phyloP scores from a whole-genome alignment of 2,797 vertebrate species.

The Spea hammondii region DNA sequence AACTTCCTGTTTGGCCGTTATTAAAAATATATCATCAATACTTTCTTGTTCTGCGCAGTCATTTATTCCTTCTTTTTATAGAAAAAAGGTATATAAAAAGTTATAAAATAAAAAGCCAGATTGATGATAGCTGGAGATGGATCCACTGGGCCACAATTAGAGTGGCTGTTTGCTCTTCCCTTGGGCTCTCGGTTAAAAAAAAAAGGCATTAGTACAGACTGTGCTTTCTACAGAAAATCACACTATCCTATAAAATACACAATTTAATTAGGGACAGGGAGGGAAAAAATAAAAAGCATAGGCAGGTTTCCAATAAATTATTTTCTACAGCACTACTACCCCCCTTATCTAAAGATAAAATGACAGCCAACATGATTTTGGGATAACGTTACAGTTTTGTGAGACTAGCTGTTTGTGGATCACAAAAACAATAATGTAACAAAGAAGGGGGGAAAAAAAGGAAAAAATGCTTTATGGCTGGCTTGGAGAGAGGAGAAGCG shows the following conservation, averaged over 20 bases:
- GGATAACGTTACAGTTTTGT: background rate
- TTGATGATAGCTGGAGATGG: background rate
- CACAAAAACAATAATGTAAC: no score
- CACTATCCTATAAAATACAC: slow-evolving; percentile 9
- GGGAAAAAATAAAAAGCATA: background rate
- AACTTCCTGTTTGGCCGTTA: slow-evolving; percentile 2
- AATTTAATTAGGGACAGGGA: slow-evolving; percentile 19
- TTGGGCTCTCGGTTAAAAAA: background rate
- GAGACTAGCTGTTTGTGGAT: no score
- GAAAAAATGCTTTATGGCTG: background rate
- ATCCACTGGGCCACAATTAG: slow-evolving; percentile 9
- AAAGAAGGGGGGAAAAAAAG: no score
- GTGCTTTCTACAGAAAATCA: background rate
- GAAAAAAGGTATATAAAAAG: background rate
- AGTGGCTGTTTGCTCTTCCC: background rate
- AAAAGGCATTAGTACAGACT: slow-evolving; percentile 18
- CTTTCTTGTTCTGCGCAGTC: slow-evolving; percentile 1
- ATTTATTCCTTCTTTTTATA: background rate
- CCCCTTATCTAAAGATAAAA: slow-evolving; percentile 3
- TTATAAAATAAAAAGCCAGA: slow-evolving; percentile 17
- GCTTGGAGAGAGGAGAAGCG: background rate
- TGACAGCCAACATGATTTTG: background rate
- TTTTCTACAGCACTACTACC: background rate
- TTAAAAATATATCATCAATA: slow-evolving; percentile 22
- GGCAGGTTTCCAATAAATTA: slow-evolving; percentile 18